Evolutionary conservation across 2,797 vertebrate genomes (phyloP).

Genomic region (Tinamus major): DNA sequence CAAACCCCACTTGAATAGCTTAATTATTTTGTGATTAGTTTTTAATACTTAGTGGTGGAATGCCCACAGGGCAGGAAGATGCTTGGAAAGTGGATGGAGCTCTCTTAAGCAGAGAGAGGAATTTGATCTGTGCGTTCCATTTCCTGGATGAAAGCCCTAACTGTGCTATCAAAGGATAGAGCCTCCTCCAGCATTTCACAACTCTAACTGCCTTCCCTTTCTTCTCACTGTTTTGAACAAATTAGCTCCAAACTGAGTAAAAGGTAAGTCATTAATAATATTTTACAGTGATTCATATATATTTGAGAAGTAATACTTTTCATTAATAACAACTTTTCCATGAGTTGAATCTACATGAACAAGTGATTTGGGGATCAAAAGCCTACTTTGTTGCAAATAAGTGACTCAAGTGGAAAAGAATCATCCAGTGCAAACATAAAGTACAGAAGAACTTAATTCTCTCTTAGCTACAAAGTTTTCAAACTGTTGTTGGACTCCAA

Average conservation of each 20-base stretch:
- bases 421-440: not conserved
- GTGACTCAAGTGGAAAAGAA: not conserved
- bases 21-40: not conserved
- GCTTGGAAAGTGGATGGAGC: not conserved
- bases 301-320: not conserved
- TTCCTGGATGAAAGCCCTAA: not conserved
- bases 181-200: not conserved
- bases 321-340: not conserved
- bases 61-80: not conserved
- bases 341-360: not conserved
- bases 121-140: not conserved
- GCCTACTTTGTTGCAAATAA: not conserved
- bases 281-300: not conserved
- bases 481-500: not conserved
- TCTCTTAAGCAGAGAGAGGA: not conserved
- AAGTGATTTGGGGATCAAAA: not conserved
- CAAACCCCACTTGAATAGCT: accelerated
- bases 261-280: not conserved
- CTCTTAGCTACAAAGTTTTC: not conserved
- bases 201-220: not conserved
- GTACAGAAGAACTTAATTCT: not conserved
- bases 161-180: not conserved
- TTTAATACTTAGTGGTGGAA: not conserved
- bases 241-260: not conserved
- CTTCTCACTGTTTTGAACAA: not conserved